phyloP scores from a whole-genome alignment of 2,113 vertebrate genomes.

The Caranx ignobilis region DNA sequence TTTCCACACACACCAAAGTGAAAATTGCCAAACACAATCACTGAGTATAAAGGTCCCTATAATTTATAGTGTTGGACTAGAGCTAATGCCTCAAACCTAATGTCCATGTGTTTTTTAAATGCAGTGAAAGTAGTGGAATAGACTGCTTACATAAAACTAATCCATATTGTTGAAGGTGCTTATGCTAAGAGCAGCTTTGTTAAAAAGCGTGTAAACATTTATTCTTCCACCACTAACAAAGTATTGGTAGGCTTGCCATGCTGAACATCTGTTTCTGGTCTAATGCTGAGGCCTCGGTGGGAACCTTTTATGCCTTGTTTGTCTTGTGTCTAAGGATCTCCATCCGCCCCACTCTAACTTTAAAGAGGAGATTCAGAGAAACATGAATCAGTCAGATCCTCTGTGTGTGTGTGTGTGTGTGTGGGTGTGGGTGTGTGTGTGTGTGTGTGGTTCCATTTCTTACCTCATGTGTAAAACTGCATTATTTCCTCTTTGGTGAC shows the following conservation, averaged over 20 bases:
- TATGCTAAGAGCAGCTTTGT: not conserved
- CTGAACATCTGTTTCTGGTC: slow-evolving; percentile 52
- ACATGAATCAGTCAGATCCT: not conserved
- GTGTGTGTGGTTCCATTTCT: not conserved
- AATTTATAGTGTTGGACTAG: no score
- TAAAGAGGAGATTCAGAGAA: slow-evolving; percentile 17
- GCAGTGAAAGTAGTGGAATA: not conserved
- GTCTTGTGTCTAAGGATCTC: slow-evolving; percentile 33
- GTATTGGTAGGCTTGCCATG: not conserved
- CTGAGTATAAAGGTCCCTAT: not conserved
- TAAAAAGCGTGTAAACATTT: slow-evolving; percentile 45
- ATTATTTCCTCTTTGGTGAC: slow-evolving; percentile 29
- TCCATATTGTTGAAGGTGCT: slow-evolving; percentile 1
- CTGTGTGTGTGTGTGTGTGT: not conserved
- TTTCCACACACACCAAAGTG: no score
- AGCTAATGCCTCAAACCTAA: not conserved
- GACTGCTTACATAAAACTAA: not conserved
- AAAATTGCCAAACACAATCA: no score
- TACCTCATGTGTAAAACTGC: slow-evolving; percentile 14
- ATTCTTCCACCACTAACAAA: not conserved
- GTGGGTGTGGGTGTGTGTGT: not conserved
- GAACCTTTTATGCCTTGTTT: slow-evolving; percentile 57
- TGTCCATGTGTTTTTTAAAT: not conserved
- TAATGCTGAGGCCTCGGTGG: slow-evolving; percentile 1
- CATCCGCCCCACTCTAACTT: slow-evolving; percentile 34